A percentile compares a stretch with the other conserved stretches of the same genome.
phyloP scores from a whole-genome alignment of 2,888 invertebrate genomes.

The Opisthograptis luteolata region DNA sequence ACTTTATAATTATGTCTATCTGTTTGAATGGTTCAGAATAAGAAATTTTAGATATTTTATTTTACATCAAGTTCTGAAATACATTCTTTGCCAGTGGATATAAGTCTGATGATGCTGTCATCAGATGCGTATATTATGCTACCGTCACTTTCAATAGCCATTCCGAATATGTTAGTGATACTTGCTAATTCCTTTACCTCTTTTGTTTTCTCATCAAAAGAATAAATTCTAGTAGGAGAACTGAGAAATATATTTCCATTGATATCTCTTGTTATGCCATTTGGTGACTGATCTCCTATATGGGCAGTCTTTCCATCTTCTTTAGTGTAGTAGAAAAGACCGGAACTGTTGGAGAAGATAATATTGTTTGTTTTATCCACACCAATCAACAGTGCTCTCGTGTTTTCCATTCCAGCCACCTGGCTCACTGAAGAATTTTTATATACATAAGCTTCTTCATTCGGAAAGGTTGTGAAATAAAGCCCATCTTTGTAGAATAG shows the following conservation, averaged over 20 bases:
- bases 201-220: constrained; percentile 27
- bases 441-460: constrained; percentile 45
- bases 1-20: too few species aligned
- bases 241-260: constrained; percentile 49
- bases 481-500: constrained; percentile 61
- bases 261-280: constrained; percentile 45
- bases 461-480: constrained; percentile 61
- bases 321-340: constrained; percentile 44
- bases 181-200: constrained; percentile 32
- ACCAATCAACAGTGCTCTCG: constrained; percentile 45
- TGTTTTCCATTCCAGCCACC: constrained; percentile 42
- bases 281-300: constrained; percentile 37
- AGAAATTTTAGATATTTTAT: neutral
- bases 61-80: constrained; percentile 1
- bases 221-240: constrained; percentile 42
- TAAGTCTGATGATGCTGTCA: constrained; percentile 46
- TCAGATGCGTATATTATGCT: constrained; percentile 46
- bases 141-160: constrained; percentile 45
- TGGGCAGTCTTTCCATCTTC: neutral
- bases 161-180: constrained; percentile 40
- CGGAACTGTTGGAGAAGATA: constrained; percentile 51
- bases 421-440: constrained; percentile 34
- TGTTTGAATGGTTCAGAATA: too few species aligned
- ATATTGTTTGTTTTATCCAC: constrained; percentile 43
- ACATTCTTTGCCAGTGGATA: constrained; percentile 34